Percentiles rank a stretch among this genome's conserved stretches.
These are phyloP conservation scores for Hyppa rectilinea DNA, from an alignment of 2,888 invertebrate genomes.

Conservation along the genomic window DNA sequence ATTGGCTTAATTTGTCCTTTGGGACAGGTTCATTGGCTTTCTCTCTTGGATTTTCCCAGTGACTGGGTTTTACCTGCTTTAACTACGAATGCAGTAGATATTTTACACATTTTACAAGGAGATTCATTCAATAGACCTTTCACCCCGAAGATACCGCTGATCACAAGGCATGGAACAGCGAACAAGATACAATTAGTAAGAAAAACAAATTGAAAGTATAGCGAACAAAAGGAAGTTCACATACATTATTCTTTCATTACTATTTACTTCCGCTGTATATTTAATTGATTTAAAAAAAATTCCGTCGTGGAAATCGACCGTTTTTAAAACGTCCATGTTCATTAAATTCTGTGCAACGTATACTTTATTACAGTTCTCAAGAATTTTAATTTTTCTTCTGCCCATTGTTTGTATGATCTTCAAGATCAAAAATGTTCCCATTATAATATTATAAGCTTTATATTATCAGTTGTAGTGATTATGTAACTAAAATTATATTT, in stretches of 20 bases:
- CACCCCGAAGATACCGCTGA: background rate
- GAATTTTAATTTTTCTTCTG: conserved; percentile 54
- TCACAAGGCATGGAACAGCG: background rate
- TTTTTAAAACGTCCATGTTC: conserved; percentile 31
- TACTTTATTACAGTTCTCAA: conserved; percentile 31
- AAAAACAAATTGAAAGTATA: conserved; percentile 36
- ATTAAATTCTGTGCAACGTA: conserved; percentile 22
- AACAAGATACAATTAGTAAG: conserved; percentile 15
- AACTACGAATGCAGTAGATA: background rate
- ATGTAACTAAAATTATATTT: conserved; percentile 38
- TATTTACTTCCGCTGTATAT: conserved; percentile 40
- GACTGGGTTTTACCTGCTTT: conserved; percentile 12
- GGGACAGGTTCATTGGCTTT: background rate
- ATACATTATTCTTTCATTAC: conserved; percentile 29
- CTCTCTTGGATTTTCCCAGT: conserved; percentile 1
- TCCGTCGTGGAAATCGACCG: conserved; percentile 30
- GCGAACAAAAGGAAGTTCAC: conserved; percentile 42
- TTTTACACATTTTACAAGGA: background rate
- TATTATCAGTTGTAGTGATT: conserved; percentile 30
- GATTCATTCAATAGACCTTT: background rate
- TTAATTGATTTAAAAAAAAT: conserved; percentile 44
- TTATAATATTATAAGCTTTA: conserved; percentile 32
- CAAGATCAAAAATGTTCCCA: conserved; percentile 59
- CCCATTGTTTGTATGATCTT: conserved; percentile 52
- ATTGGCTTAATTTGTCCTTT: conserved; percentile 13